These are phyloP conservation scores for Alviniconcha marisindica DNA, from an alignment of 1,140 invertebrate species.

Conservation along the genomic window DNA sequence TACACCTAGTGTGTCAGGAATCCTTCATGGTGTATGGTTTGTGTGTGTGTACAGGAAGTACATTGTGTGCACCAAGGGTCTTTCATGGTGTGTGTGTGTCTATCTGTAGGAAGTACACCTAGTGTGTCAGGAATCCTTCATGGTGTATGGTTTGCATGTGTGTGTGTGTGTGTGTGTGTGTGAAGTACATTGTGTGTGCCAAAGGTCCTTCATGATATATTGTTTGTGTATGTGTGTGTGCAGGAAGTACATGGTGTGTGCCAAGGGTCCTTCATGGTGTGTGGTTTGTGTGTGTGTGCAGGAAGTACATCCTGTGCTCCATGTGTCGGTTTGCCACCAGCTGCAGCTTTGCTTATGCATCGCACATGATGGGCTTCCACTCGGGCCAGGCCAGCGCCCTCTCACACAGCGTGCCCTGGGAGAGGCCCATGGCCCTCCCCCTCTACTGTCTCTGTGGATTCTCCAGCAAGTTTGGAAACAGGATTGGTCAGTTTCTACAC, in stretches of 20 bases:
- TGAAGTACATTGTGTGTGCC: no score
- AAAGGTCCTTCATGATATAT: no score
- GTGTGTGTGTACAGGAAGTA: no score
- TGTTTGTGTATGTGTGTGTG: no score
- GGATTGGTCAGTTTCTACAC: conserved; percentile 71
- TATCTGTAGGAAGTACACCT: conserved; percentile 9
- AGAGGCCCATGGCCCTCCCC: conserved; percentile 49
- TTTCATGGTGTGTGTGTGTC: no score
- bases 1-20: no score
- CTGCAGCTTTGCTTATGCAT: conserved; percentile 71
- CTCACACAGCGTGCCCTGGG: conserved; percentile 62
- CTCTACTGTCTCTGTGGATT: conserved; percentile 73
- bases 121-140: background rate
- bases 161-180: no score
- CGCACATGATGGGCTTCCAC: conserved; percentile 74
- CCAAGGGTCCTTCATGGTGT: no score
- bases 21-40: no score
- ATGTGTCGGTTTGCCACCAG: conserved; percentile 75
- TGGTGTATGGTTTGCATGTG: no score
- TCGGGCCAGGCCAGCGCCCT: conserved; percentile 66
- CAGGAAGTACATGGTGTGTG: no score
- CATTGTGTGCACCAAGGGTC: no score
- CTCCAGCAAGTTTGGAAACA: conserved; percentile 67
- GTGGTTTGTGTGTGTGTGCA: conserved; percentile 52
- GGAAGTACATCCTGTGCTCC: conserved; percentile 73